These are phyloP conservation scores for Aricia agestis DNA, from an alignment of 1,140 invertebrate species.

Conservation along the genomic window DNA sequence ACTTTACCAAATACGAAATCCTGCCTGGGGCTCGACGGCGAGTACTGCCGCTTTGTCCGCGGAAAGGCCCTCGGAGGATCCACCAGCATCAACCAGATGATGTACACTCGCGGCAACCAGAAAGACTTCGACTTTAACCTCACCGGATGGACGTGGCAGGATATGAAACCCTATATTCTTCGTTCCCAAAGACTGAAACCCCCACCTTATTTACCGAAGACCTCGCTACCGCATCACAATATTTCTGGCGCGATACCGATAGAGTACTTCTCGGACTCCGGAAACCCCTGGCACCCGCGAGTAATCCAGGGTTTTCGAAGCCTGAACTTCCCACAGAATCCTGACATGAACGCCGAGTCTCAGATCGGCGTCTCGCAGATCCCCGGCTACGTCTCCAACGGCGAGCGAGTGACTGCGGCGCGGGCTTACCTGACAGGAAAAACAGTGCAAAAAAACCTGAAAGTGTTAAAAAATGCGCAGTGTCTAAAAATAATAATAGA, in stretches of 20 bases:
- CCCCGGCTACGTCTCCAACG: slow-evolving; percentile 40
- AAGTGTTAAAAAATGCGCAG: slow-evolving; percentile 80
- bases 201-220: slow-evolving; percentile 30
- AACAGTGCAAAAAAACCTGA: slow-evolving; percentile 80
- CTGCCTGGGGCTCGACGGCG: slow-evolving; percentile 35
- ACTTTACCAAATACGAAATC: slow-evolving; percentile 48
- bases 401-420: slow-evolving; percentile 43
- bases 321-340: slow-evolving; percentile 48
- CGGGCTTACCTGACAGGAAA: slow-evolving; percentile 37
- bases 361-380: slow-evolving; percentile 74
- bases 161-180: slow-evolving; percentile 15
- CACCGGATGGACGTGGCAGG: slow-evolving; percentile 45
- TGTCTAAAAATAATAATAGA: slow-evolving; percentile 85
- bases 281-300: slow-evolving; percentile 70
- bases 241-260: slow-evolving; percentile 77
- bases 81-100: slow-evolving; percentile 85
- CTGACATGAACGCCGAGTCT: slow-evolving; percentile 75
- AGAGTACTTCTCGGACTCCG: slow-evolving; percentile 77
- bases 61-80: slow-evolving; percentile 79
- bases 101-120: slow-evolving; percentile 85
- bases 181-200: slow-evolving; percentile 37
- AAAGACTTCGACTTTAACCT: slow-evolving; percentile 74
- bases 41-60: slow-evolving; percentile 47
- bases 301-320: slow-evolving; percentile 73
- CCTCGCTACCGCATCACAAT: slow-evolving; percentile 71